These are phyloP conservation scores for Tragelaphus imberbis DNA, from an alignment of 2,113 vertebrate genomes.

Conservation along the genomic window DNA sequence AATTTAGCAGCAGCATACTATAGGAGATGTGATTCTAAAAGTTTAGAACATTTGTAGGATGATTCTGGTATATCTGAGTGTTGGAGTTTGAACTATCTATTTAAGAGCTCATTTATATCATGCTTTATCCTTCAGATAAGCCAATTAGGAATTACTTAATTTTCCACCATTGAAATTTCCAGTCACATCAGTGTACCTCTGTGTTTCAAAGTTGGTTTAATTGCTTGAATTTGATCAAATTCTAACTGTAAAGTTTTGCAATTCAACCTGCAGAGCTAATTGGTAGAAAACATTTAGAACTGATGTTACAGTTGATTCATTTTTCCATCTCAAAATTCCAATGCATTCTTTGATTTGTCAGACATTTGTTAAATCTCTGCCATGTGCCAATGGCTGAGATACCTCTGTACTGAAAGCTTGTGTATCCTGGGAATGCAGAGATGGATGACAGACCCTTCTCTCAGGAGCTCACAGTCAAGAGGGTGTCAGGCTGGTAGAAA, in stretches of 20 bases:
- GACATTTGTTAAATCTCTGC: neutral
- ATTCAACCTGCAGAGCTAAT: neutral
- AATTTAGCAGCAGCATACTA: neutral
- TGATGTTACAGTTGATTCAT: neutral
- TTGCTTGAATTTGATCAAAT: slow-evolving; percentile 22
- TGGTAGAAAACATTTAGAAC: neutral
- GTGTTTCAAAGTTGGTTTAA: neutral
- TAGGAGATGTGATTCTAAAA: neutral
- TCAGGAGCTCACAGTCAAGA: neutral
- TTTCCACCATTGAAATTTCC: neutral
- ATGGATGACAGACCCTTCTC: neutral
- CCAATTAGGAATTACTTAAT: neutral
- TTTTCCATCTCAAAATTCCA: slow-evolving; percentile 13
- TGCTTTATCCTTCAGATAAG: slow-evolving; percentile 14
- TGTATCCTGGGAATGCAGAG: neutral
- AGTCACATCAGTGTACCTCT: neutral
- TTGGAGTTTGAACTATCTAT: neutral
- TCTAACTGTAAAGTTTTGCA: neutral
- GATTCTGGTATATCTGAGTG: neutral
- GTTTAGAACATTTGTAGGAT: neutral
- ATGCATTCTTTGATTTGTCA: neutral
- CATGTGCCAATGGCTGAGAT: neutral
- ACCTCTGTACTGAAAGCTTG: neutral
- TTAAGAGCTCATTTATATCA: neutral
- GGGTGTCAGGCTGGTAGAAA: neutral